phyloP scores from a whole-genome alignment of 2,797 vertebrate genomes.

The Artibeus jamaicensis region DNA sequence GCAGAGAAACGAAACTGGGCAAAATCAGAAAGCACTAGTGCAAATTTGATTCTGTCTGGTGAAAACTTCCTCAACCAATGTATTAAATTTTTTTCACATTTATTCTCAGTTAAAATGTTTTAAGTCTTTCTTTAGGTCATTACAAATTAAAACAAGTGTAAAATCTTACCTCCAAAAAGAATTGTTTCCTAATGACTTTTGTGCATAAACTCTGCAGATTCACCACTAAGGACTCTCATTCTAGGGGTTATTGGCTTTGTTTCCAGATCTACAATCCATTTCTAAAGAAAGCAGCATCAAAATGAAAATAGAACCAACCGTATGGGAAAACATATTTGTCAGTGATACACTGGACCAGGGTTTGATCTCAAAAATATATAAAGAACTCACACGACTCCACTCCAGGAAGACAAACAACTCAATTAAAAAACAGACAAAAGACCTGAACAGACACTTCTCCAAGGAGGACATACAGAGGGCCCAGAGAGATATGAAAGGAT shows the following conservation, averaged over 20 bases:
- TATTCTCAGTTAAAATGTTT: neutral
- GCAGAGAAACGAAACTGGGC: neutral
- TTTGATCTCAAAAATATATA: too few species aligned
- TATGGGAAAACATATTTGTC: too few species aligned
- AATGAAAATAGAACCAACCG: too few species aligned
- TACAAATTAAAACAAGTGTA: neutral
- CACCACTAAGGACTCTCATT: neutral
- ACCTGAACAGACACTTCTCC: too few species aligned
- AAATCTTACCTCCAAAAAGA: neutral
- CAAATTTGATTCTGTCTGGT: neutral
- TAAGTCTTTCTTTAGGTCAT: neutral
- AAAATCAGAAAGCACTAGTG: neutral
- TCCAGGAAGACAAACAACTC: too few species aligned
- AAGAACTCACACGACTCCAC: too few species aligned
- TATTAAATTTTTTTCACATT: neutral
- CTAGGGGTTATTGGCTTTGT: neutral
- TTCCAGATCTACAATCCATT: neutral
- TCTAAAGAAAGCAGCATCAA: too few species aligned
- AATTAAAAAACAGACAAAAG: too few species aligned
- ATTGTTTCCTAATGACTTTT: neutral
- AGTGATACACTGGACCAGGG: too few species aligned
- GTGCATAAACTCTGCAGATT: neutral
- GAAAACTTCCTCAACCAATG: neutral
- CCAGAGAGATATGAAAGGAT: too few species aligned
- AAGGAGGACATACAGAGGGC: too few species aligned